phyloP scores from a whole-genome alignment of 1,140 invertebrate genomes.

The Phthorimaea operculella region DNA sequence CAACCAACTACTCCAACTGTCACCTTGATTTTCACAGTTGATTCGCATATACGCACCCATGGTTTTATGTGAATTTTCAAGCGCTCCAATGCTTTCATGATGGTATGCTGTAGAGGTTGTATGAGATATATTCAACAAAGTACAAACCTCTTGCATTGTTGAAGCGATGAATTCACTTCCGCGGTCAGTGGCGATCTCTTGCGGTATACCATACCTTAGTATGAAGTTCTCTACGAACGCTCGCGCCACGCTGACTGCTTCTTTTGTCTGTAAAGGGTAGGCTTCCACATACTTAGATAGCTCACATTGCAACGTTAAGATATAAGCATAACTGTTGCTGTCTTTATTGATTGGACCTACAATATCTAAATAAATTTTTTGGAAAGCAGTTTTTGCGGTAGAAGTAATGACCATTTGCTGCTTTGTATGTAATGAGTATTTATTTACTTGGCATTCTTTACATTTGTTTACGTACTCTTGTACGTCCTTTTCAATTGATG shows the following conservation, averaged over 20 bases:
- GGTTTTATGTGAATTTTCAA: neutral
- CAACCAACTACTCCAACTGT: neutral
- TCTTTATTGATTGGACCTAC: neutral
- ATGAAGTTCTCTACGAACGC: conserved; percentile 5
- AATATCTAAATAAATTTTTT: neutral
- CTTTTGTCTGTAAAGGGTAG: neutral
- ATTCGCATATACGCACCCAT: neutral
- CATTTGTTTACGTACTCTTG: neutral
- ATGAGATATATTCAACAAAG: conserved; percentile 1
- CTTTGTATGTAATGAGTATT: neutral
- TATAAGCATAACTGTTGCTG: neutral
- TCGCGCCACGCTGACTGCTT: neutral
- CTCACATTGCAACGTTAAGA: neutral
- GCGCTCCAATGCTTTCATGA: neutral
- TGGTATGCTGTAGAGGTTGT: conserved; percentile 2
- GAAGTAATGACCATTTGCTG: neutral
- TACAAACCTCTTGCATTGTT: conserved; percentile 3
- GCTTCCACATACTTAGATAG: conserved; percentile 3
- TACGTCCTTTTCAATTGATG: neutral
- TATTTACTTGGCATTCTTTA: neutral
- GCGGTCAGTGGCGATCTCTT: neutral
- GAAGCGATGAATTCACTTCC: conserved; percentile 2
- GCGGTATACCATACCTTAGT: conserved; percentile 3
- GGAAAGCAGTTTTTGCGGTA: neutral
- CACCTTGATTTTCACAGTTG: neutral